phyloP scores from a whole-genome alignment of 2,797 vertebrate species.

The Silurus lanzhouensis region DNA sequence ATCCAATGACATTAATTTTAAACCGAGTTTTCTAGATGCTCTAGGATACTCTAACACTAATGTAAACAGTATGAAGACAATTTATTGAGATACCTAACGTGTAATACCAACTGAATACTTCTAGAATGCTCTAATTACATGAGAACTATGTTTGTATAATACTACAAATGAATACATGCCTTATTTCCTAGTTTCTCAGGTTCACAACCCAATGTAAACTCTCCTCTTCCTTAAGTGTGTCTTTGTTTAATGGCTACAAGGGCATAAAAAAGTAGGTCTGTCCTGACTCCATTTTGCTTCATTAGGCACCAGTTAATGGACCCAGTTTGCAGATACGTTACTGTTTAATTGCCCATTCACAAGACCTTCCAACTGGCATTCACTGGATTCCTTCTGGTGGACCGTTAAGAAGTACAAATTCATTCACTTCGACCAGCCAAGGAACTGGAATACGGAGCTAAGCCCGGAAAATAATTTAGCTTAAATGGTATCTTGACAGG shows the following conservation, averaged over 20 bases:
- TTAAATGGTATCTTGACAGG: background rate
- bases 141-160: background rate
- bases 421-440: background rate
- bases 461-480: background rate
- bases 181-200: background rate
- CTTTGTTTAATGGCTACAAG: background rate
- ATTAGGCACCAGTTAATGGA: constrained; percentile 45
- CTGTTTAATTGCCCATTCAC: constrained; percentile 38
- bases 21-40: too few relatives aligned
- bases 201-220: background rate
- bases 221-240: background rate
- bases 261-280: background rate
- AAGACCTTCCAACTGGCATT: constrained; percentile 17
- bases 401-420: constrained; percentile 21
- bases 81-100: background rate
- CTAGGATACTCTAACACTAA: background rate
- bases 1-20: background rate
- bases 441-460: background rate
- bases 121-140: background rate
- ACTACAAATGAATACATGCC: background rate
- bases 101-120: background rate
- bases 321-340: constrained; percentile 3
- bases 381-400: constrained; percentile 3
- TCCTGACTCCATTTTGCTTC: constrained; percentile 16
- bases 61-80: background rate